These are phyloP conservation scores for Chunga burmeisteri DNA, from an alignment of 2,113 vertebrate species.

Conservation along the genomic window DNA sequence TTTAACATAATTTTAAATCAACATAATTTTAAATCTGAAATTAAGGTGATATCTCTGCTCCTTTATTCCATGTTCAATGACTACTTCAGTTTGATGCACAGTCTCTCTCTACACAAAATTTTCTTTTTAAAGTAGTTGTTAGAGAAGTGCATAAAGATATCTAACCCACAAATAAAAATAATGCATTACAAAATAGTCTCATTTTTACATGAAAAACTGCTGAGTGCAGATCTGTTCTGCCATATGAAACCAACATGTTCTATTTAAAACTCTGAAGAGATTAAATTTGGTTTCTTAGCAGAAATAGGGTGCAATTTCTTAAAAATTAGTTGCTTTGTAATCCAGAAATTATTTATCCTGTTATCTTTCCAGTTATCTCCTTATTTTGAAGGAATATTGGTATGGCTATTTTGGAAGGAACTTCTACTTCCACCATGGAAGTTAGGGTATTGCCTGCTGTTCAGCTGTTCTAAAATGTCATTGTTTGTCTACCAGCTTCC, in stretches of 20 bases:
- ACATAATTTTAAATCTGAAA: not conserved
- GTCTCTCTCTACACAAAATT: not conserved
- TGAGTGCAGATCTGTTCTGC: not conserved
- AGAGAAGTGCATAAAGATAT: not conserved
- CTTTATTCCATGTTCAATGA: not conserved
- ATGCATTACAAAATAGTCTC: not conserved
- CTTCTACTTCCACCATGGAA: not conserved
- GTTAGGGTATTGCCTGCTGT: not conserved
- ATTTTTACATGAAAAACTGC: not conserved
- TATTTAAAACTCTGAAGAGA: not conserved
- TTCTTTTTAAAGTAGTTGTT: not conserved
- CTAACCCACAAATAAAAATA: not conserved
- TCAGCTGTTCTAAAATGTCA: not conserved
- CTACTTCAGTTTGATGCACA: not conserved
- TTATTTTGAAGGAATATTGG: not conserved
- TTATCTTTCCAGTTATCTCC: not conserved
- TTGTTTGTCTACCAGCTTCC: not conserved
- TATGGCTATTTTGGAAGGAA: not conserved
- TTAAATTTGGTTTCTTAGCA: not conserved
- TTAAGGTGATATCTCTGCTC: not conserved
- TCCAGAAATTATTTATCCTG: not conserved
- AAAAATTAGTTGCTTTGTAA: not conserved
- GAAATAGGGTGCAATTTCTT: not conserved
- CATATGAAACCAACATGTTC: fast-evolving
- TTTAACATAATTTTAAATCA: not conserved